A percentile compares a stretch with the other conserved stretches of the same genome.
phyloP scores from a whole-genome alignment of 2,888 invertebrate genomes.

The Podabrus alpinus region DNA sequence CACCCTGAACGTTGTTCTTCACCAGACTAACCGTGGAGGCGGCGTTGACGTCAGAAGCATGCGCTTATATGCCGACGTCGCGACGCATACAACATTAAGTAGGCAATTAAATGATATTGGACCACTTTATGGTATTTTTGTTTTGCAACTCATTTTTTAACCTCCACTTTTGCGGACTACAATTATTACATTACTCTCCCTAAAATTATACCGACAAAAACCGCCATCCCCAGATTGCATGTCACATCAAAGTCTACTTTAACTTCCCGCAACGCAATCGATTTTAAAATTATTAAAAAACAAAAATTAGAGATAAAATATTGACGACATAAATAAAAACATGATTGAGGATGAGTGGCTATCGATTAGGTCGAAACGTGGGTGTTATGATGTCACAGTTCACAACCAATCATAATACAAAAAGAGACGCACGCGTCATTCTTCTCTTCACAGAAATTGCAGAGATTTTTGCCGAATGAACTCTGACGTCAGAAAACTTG shows the following conservation, averaged over 20 bases:
- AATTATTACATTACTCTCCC: background rate
- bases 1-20: conserved; percentile 46
- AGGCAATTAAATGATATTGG: conserved; percentile 35
- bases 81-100: conserved; percentile 39
- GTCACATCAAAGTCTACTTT: background rate
- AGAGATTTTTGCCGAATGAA: conserved; percentile 46
- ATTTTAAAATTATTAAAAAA: background rate
- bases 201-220: background rate
- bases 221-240: background rate
- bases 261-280: background rate
- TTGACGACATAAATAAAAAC: background rate
- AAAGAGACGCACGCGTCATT: conserved; percentile 40
- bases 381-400: conserved; percentile 43
- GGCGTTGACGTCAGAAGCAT: conserved; percentile 50
- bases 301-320: conserved; percentile 13
- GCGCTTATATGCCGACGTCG: conserved; percentile 40
- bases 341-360: conserved; percentile 38
- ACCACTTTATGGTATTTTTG: conserved; percentile 21
- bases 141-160: background rate
- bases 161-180: background rate
- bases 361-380: conserved; percentile 42
- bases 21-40: conserved; percentile 53
- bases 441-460: conserved; percentile 40
- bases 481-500: conserved; percentile 46
- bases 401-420: conserved; percentile 35